Conservation (phyloP, 2,888 invertebrate species). For the Pemphredon lugubris region DNA sequence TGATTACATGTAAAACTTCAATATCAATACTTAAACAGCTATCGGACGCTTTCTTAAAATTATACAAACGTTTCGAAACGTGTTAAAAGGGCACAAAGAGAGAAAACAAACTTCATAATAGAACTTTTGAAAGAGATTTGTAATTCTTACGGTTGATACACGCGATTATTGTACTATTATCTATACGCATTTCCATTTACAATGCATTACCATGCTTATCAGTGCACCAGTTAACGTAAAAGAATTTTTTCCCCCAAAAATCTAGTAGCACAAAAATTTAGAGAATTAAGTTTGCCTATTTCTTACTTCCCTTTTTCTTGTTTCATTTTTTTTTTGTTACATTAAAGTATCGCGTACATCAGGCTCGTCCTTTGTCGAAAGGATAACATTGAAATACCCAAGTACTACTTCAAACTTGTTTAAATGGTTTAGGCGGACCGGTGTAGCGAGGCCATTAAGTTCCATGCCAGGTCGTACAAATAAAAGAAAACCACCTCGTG, state of each 20-base stretch:
- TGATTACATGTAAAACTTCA: slow-evolving; percentile 73
- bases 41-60: slow-evolving; percentile 30
- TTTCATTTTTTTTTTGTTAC: slow-evolving; percentile 19
- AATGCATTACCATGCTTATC: slow-evolving; percentile 58
- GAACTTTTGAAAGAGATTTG: no score
- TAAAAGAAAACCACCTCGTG: slow-evolving; percentile 94
- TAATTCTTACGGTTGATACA: no score
- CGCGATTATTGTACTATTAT: not conserved
- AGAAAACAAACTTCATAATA: no score
- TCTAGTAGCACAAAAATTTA: no score
- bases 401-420: slow-evolving; percentile 38
- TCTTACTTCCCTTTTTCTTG: no score
- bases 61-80: slow-evolving; percentile 64
- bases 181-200: not conserved
- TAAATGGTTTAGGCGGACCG: slow-evolving; percentile 81
- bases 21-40: slow-evolving; percentile 32
- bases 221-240: slow-evolving; percentile 16
- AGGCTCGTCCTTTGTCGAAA: slow-evolving; percentile 19
- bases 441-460: slow-evolving; percentile 82
- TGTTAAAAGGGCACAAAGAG: no score
- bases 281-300: no score
- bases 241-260: no score
- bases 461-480: slow-evolving; percentile 82
- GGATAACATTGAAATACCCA: not conserved
- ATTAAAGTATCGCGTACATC: slow-evolving; percentile 20